Evolutionary conservation across 1,140 invertebrate species (phyloP).

Genomic region (Adoxophyes honmai): DNA sequence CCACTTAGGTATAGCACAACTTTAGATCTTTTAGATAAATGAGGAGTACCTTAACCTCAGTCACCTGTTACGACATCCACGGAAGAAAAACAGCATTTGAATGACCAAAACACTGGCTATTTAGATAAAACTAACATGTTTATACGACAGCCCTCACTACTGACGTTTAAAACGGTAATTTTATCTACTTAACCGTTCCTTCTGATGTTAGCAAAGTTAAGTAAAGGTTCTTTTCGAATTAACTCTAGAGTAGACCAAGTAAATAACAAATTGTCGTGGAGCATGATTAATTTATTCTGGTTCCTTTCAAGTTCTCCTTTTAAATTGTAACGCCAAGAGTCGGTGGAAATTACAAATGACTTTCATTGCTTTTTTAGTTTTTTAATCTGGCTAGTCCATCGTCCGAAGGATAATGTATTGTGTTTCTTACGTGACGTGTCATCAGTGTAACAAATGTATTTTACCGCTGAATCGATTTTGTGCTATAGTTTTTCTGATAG

Average conservation of each 20-base stretch:
- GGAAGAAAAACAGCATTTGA: too few relatives aligned
- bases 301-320: neutral
- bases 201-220: too few relatives aligned
- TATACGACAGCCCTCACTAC: too few relatives aligned
- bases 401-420: constrained; percentile 6
- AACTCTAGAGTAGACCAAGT: neutral
- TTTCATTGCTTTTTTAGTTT: neutral
- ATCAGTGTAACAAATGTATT: constrained; percentile 12
- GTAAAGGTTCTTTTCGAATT: neutral
- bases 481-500: neutral
- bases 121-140: too few relatives aligned
- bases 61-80: too few relatives aligned
- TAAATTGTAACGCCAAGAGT: neutral
- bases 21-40: too few relatives aligned
- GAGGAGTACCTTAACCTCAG: too few relatives aligned
- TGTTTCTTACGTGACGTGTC: constrained; percentile 13
- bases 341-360: constrained; percentile 5
- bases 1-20: too few relatives aligned
- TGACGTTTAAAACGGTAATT: too few relatives aligned
- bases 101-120: too few relatives aligned
- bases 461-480: constrained; percentile 1
- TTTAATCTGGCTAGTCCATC: neutral
- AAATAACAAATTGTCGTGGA: neutral
- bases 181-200: too few relatives aligned
- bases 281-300: neutral